These are phyloP conservation scores for Cantharis rustica DNA, from an alignment of 2,888 invertebrate species.

Conservation along the genomic window DNA sequence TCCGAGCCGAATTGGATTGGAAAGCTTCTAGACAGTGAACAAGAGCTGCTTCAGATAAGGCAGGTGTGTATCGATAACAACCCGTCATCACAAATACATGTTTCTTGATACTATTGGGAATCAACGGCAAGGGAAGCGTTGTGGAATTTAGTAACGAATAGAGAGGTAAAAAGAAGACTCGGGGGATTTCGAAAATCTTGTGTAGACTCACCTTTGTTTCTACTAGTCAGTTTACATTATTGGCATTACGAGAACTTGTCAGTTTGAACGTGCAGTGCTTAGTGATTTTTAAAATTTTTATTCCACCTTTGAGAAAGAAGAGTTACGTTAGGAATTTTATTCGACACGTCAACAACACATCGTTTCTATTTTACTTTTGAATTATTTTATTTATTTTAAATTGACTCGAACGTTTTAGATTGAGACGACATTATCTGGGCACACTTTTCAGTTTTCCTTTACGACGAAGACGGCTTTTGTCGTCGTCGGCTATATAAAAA, in stretches of 20 bases:
- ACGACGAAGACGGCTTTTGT: slow-evolving; percentile 47
- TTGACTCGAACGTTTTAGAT: slow-evolving; percentile 53
- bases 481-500: slow-evolving; percentile 50
- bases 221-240: slow-evolving; percentile 27
- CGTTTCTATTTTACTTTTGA: not conserved
- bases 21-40: slow-evolving; percentile 47
- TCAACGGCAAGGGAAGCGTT: slow-evolving; percentile 30
- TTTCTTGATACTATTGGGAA: slow-evolving; percentile 31
- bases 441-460: slow-evolving; percentile 44
- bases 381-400: slow-evolving; percentile 30
- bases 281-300: slow-evolving; percentile 16
- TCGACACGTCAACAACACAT: slow-evolving; percentile 11
- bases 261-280: slow-evolving; percentile 26
- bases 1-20: slow-evolving; percentile 53
- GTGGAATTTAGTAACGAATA: slow-evolving; percentile 29
- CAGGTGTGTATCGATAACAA: slow-evolving; percentile 37
- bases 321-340: slow-evolving; percentile 11
- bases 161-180: slow-evolving; percentile 15
- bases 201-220: slow-evolving; percentile 32
- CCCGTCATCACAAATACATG: slow-evolving; percentile 38
- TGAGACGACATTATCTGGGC: slow-evolving; percentile 52
- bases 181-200: slow-evolving; percentile 21
- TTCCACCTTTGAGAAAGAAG: slow-evolving; percentile 15
- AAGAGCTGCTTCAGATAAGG: slow-evolving; percentile 37
- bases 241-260: slow-evolving; percentile 30